A percentile compares a stretch with the other conserved stretches of the same genome.
Evolutionary conservation across 2,113 vertebrate genomes (phyloP).

Genomic region (Oryzias celebensis): DNA sequence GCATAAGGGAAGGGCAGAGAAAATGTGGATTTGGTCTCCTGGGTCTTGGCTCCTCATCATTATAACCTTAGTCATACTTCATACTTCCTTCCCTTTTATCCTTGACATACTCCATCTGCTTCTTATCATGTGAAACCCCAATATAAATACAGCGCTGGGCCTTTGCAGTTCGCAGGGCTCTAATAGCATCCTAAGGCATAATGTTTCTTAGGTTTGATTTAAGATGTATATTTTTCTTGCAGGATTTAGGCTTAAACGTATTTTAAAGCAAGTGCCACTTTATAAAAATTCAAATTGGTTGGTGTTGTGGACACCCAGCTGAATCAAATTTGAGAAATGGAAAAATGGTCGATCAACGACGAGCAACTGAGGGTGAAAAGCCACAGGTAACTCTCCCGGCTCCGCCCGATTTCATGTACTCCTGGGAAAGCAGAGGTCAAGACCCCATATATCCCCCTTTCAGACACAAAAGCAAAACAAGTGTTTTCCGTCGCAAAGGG

Average conservation of each 20-base stretch:
- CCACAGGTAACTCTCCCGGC: constrained; percentile 45
- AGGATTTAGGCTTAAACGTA: neutral
- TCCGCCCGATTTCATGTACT: constrained; percentile 27
- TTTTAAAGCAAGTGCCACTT: neutral
- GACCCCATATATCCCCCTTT: constrained; percentile 53
- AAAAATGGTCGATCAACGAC: neutral
- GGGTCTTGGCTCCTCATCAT: constrained; percentile 63
- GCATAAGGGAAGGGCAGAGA: constrained; percentile 17
- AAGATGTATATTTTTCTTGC: neutral
- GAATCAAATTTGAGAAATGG: neutral
- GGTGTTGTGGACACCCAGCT: constrained; percentile 3
- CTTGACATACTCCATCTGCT: constrained; percentile 72
- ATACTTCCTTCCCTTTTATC: constrained; percentile 76
- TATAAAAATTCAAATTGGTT: constrained; percentile 12
- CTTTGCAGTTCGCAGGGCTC: constrained; percentile 33
- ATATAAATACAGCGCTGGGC: constrained; percentile 64
- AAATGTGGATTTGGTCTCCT: constrained; percentile 56
- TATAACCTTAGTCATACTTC: constrained; percentile 75
- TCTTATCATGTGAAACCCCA: constrained; percentile 64
- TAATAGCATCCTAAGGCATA: constrained; percentile 14
- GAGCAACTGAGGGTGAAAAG: constrained; percentile 26
- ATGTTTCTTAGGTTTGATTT: constrained; percentile 6
- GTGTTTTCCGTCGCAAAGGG: constrained; percentile 36
- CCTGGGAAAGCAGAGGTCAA: constrained; percentile 42
- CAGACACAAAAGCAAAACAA: constrained; percentile 58